Evolutionary conservation across 2,888 invertebrate genomes (phyloP).

Genomic region (Acanthosepion pharaonis): DNA sequence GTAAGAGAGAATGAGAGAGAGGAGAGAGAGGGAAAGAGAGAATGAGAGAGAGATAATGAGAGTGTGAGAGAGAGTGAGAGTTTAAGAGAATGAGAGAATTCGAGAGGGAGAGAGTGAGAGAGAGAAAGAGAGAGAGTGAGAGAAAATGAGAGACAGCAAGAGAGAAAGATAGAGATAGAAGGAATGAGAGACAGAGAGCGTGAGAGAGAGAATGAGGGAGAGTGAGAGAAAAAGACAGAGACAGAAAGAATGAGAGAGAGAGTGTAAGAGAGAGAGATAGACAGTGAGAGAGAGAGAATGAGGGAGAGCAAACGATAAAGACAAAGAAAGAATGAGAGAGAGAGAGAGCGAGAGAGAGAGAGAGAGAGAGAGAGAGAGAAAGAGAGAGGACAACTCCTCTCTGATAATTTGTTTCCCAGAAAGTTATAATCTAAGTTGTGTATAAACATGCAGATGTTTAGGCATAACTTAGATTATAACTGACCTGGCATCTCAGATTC

Average conservation of each 20-base stretch:
- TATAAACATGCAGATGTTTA: neutral
- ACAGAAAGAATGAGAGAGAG: neutral
- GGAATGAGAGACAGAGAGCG: neutral
- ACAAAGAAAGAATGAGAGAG: neutral
- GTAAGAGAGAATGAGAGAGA: neutral
- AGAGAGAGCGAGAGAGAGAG: neutral
- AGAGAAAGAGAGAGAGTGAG: too few species aligned
- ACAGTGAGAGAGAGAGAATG: neutral
- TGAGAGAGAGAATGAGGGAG: neutral
- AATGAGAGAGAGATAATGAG: too few species aligned
- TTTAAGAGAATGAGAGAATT: too few species aligned
- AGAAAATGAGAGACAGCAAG: neutral
- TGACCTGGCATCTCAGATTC: too few species aligned
- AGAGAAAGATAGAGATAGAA: neutral
- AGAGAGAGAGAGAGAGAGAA: neutral
- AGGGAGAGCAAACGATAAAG: neutral
- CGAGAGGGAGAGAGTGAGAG: neutral
- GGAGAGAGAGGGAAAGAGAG: neutral
- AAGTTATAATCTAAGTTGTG: constrained; percentile 7
- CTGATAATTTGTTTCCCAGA: neutral
- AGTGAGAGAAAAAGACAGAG: neutral
- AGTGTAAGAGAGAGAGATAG: neutral
- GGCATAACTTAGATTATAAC: neutral
- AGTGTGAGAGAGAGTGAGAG: neutral
- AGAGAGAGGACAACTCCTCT: neutral